Base-by-base conservation (phyloP, 2,888 invertebrate genomes). In the Lithophane leautieri region DNA sequence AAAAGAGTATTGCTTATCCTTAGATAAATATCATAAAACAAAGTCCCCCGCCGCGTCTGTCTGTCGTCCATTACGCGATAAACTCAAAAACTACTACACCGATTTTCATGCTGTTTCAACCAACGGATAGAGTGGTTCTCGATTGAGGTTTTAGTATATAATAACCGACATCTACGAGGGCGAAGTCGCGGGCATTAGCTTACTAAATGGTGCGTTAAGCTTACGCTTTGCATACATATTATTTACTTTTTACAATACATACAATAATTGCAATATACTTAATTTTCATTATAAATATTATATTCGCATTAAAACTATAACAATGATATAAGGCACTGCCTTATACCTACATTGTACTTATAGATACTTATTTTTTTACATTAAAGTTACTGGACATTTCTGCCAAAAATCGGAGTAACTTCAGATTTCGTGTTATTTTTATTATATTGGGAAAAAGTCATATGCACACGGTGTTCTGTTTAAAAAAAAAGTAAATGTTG, bases 301-400 rank as follows among this genome's bases (percentile, higher is more conserved):
- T 62, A 71, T 81, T 73, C 9, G 76, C 85, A 81, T 83, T 81
- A 73, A 73, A 83, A 83, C 82, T 88, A 89, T 85, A 90, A 89
- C 84, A 89, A 88, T 82, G 88, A 90, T 90, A 91, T 90, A 94
- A 94, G 94, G 94, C 94, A 94, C 94, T 91, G 93, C 94, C 94
- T 90, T 91, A 91, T 92, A 91, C 83, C 86, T 77, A 83, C 50
- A 84, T 74, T 74, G 58, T 81, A 73, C 67, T 77, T 82, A 83
- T 40, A 52, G 67, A 70, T 72, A 34, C 34, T 34, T 34, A 79
- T 50, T 69, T 74, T 28, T 79, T 62, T 74, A 79, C 58, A 78
- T 69, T 65, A 61, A 42, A 70, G 22, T 81, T 83, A 82, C 69
- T 70, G 71, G 70, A 83, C 80, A 73, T 69, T n/a, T 54, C 14